Evolutionary conservation across 2,888 invertebrate species (phyloP), one percentile per base, ranked within the genome.

Genomic region (Quadroppia sp.): DNA sequence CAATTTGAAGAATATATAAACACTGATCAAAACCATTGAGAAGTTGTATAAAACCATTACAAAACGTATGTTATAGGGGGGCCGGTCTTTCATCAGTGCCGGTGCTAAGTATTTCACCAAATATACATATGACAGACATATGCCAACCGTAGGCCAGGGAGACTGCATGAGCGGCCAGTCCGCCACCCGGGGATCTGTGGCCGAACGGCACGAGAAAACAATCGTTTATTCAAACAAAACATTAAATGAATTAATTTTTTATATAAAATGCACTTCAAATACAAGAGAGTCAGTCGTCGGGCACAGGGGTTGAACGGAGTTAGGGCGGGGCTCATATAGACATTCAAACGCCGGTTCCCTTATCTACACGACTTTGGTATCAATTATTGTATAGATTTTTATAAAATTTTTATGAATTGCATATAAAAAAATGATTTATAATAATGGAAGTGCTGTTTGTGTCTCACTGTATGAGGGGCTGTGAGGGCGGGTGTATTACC

Each of bases 1-100:
- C 32, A 79, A 64, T 77, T 77, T 74, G 3, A 76, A 28, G 71
- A 78, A 78, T 15, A 78, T 74, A 67, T 76, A 78, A 15, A 76
- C 61, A 61, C 78, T 78, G 83, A 95, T 90, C 79, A 91, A 80
- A 40, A 94, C 94, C 87, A 95, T 95, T 81, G 89, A 86, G 78
- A 93, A 86, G 84, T 96, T 96, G 84, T 95, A 95, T 78, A 89
- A 83, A 79, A 95, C 88, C 81, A 96, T 87, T 75, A 90, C 82
- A 79, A 86, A 86, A 79, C 91, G 87, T 77, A 95, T 86, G 81
- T 92, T 88, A 84, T 91, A 89, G 59, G 95, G 91, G 84, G 93
- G 91, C 77, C 93, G 86, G 82, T 93, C 90, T 80, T 90, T 90
- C 95, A 96, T 96, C 74, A 92, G 82, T 80, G 87, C 86, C 71